phyloP scores from a whole-genome alignment of 1,140 invertebrate genomes.

The Yoshiicerus persimilis region DNA sequence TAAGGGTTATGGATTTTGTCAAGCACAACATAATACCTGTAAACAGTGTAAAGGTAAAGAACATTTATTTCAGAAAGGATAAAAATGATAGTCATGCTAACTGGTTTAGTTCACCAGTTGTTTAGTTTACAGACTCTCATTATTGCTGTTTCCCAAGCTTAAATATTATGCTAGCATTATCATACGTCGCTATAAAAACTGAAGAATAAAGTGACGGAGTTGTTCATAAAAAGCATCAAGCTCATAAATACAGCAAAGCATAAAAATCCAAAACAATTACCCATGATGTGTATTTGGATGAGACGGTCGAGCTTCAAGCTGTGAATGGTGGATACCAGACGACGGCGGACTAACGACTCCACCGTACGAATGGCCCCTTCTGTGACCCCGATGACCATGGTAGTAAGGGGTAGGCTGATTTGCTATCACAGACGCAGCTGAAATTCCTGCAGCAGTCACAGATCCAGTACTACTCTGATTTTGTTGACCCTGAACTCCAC shows the following conservation, averaged over 20 bases:
- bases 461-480: not conserved
- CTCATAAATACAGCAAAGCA: not conserved
- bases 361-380: constrained; percentile 47
- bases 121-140: too few relatives aligned
- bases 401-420: constrained; percentile 24
- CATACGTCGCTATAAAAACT: too few relatives aligned
- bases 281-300: constrained; percentile 47
- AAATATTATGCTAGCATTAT: too few relatives aligned
- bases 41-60: too few relatives aligned
- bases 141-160: too few relatives aligned
- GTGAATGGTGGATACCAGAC: constrained; percentile 38
- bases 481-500: not conserved
- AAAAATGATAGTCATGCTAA: too few relatives aligned
- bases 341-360: constrained; percentile 35
- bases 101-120: too few relatives aligned
- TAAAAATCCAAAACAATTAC: not conserved
- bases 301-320: constrained; percentile 45
- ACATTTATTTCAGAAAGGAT: too few relatives aligned
- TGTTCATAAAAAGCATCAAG: too few relatives aligned
- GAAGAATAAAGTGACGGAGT: too few relatives aligned
- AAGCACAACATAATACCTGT: too few relatives aligned
- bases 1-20: too few relatives aligned
- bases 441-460: not conserved
- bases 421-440: not conserved
- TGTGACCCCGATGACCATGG: constrained; percentile 46